Percentiles rank a stretch among this genome's conserved stretches.
These are phyloP conservation scores for Hyposmocoma kahamanoa DNA, from an alignment of 1,140 invertebrate genomes.

Conservation along the genomic window DNA sequence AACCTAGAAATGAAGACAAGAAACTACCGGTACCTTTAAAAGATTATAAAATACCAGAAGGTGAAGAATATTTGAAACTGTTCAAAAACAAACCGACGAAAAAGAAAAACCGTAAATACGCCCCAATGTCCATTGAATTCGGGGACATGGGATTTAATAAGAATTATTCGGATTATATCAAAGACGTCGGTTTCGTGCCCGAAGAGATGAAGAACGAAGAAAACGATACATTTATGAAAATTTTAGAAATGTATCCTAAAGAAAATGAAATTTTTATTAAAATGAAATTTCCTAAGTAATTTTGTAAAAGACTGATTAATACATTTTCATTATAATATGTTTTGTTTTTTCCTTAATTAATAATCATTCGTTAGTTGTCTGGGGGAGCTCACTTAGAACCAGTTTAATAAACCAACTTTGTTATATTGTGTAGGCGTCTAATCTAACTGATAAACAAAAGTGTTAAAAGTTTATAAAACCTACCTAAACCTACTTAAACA, in stretches of 20 bases:
- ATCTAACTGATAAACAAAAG: no score
- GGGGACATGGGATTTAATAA: slow-evolving; percentile 52
- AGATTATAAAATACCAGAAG: slow-evolving; percentile 26
- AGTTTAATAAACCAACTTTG: no score
- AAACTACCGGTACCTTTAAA: no score
- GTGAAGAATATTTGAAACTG: slow-evolving; percentile 31
- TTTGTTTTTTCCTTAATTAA: no score
- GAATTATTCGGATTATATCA: slow-evolving; percentile 39
- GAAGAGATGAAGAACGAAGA: slow-evolving; percentile 19
- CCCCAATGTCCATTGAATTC: slow-evolving; percentile 32
- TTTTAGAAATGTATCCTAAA: slow-evolving; percentile 42
- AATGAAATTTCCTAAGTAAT: slow-evolving; percentile 13
- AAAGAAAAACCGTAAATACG: slow-evolving; percentile 9
- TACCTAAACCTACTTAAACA: no score
- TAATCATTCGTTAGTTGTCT: no score
- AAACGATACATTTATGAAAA: slow-evolving; percentile 21
- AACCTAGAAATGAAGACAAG: background rate
- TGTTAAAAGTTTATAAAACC: no score
- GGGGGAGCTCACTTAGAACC: no score
- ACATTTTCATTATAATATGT: no score
- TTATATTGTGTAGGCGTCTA: no score
- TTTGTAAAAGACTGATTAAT: no score
- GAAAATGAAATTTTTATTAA: slow-evolving; percentile 32
- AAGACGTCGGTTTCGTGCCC: slow-evolving; percentile 10
- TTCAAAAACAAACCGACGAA: slow-evolving; percentile 19